Evolutionary conservation across 2,797 vertebrate species (phyloP).

Genomic region (Pseudochromis fuscus): DNA sequence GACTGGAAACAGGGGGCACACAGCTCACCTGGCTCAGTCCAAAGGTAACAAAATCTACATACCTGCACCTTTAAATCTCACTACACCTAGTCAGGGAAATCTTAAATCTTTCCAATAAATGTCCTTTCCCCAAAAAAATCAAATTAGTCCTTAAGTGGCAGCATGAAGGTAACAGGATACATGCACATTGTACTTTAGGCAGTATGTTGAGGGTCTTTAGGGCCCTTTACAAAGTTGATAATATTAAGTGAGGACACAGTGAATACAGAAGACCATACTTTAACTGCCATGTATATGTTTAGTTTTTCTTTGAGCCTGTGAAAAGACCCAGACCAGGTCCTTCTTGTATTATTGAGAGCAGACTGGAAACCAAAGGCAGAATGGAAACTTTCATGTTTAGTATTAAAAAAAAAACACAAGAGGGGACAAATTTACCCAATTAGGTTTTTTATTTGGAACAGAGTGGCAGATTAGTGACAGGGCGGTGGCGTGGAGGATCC

Average conservation of each 20-base stretch:
- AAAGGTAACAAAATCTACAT: background rate
- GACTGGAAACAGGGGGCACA: background rate
- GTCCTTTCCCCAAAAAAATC: background rate
- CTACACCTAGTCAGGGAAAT: background rate
- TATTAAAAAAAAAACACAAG: slow-evolving; percentile 45
- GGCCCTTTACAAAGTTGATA: background rate
- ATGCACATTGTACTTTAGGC: background rate
- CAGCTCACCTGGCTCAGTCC: background rate
- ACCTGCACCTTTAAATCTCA: background rate
- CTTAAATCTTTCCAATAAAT: too few relatives aligned
- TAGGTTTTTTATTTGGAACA: slow-evolving; percentile 89
- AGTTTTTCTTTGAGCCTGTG: too few relatives aligned
- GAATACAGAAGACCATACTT: too few relatives aligned
- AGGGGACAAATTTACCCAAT: slow-evolving; percentile 80
- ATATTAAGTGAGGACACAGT: background rate
- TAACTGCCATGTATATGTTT: too few relatives aligned
- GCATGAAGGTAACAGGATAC: background rate
- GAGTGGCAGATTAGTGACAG: slow-evolving; percentile 91
- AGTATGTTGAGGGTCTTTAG: background rate
- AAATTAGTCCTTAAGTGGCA: background rate
- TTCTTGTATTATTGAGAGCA: background rate
- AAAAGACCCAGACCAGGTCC: too few relatives aligned
- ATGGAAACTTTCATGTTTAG: background rate
- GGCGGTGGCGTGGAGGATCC: slow-evolving; percentile 82
- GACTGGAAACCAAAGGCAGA: slow-evolving; percentile 1